phyloP scores from a whole-genome alignment of 1,140 invertebrate species.

The Sipha flava region DNA sequence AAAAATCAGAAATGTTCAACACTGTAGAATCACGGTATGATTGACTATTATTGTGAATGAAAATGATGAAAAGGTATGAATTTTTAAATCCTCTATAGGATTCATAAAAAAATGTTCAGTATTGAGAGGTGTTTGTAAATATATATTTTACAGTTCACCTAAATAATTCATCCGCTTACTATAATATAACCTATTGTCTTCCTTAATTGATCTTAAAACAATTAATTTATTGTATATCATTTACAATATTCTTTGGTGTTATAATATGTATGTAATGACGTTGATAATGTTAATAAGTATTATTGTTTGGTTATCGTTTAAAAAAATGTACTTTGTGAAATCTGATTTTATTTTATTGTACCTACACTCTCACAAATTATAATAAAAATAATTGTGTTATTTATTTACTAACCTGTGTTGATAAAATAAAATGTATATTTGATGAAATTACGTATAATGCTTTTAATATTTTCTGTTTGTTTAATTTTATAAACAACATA shows the following conservation, averaged over 20 bases:
- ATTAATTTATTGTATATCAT: not conserved
- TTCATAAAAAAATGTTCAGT: too few relatives aligned
- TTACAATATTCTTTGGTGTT: not conserved
- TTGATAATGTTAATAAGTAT: not conserved
- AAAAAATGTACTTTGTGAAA: not conserved
- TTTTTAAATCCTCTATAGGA: too few relatives aligned
- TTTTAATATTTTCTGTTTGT: too few relatives aligned
- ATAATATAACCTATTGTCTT: not conserved
- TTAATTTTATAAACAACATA: too few relatives aligned
- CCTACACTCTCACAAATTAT: not conserved
- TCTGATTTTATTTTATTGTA: not conserved
- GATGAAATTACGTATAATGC: not conserved
- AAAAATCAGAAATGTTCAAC: not conserved
- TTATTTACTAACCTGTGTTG: not conserved
- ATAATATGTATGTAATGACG: not conserved
- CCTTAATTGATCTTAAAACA: not conserved
- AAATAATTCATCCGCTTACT: too few relatives aligned
- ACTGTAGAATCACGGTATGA: not conserved
- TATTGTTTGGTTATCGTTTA: not conserved
- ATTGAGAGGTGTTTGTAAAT: too few relatives aligned
- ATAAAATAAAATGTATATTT: not conserved
- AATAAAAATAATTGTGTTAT: not conserved
- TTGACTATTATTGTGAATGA: not conserved
- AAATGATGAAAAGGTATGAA: too few relatives aligned
- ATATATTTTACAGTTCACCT: too few relatives aligned